phyloP scores from a whole-genome alignment of 2,113 vertebrate genomes.

The Burhinus oedicnemus region DNA sequence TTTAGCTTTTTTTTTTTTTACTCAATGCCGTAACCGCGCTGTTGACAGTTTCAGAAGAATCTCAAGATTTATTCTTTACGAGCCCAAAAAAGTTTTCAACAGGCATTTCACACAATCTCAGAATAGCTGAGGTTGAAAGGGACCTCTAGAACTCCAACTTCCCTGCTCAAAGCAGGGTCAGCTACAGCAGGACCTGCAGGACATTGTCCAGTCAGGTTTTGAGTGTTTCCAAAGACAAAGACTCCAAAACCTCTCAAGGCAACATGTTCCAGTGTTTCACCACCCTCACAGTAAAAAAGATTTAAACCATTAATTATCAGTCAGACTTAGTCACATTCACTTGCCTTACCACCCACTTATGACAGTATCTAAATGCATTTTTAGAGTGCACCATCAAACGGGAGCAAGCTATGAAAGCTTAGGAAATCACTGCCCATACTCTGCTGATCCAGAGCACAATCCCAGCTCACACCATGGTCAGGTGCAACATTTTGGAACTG shows the following conservation, averaged over 20 bases:
- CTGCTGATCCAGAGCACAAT: neutral
- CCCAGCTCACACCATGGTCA: neutral
- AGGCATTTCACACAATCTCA: neutral
- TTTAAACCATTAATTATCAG: neutral
- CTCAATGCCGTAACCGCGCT: neutral
- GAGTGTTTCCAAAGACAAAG: neutral
- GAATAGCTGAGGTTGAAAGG: neutral
- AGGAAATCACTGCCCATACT: neutral
- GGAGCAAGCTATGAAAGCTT: neutral
- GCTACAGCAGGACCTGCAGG: neutral
- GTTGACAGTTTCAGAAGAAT: neutral
- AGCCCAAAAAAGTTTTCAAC: neutral
- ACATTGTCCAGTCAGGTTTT: neutral
- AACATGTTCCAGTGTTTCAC: neutral
- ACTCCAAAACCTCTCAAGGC: neutral
- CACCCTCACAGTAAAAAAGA: neutral
- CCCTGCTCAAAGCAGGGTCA: neutral
- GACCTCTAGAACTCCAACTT: neutral
- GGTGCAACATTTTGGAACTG: neutral
- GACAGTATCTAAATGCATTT: neutral
- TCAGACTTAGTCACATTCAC: neutral
- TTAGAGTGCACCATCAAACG: fast-evolving
- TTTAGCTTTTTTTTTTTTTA: neutral
- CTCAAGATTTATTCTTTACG: neutral
- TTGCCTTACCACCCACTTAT: neutral